phyloP scores from a whole-genome alignment of 2,888 invertebrate genomes.

The Allophyes oxyacanthae region DNA sequence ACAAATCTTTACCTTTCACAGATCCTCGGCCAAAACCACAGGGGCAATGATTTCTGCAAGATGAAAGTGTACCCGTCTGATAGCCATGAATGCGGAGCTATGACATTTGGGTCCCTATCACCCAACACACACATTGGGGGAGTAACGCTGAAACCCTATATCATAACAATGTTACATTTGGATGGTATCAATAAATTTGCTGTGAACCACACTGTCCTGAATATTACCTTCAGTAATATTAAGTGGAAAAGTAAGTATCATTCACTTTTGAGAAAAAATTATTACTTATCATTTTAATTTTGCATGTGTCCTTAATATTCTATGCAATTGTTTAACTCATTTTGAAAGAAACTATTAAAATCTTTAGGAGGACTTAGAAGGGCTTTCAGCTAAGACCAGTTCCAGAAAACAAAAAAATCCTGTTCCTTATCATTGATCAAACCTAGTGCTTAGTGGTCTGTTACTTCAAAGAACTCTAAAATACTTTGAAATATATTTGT shows the following conservation, averaged over 20 bases:
- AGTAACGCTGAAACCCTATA: constrained; percentile 78
- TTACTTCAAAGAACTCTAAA: too few relatives aligned
- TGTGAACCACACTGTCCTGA: constrained; percentile 77
- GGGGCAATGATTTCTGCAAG: constrained; percentile 73
- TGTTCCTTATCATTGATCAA: too few relatives aligned
- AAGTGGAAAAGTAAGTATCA: constrained; percentile 84
- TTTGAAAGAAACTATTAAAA: too few relatives aligned
- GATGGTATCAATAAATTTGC: constrained; percentile 37
- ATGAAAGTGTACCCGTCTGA: constrained; percentile 76
- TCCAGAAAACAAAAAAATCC: too few relatives aligned
- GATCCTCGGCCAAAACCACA: constrained; percentile 69
- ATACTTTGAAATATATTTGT: too few relatives aligned
- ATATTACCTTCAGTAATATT: constrained; percentile 84
- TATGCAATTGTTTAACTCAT: too few relatives aligned
- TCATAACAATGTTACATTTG: constrained; percentile 56
- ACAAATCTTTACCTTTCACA: constrained; percentile 37
- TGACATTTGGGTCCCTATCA: constrained; percentile 78
- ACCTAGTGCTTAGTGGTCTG: too few relatives aligned
- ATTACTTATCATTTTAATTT: too few relatives aligned
- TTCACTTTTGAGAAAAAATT: background rate
- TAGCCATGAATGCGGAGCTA: constrained; percentile 74
- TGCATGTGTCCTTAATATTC: too few relatives aligned
- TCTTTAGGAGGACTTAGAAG: too few relatives aligned
- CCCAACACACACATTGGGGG: constrained; percentile 78
- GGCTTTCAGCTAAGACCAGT: too few relatives aligned